phyloP scores from a whole-genome alignment of 1,140 invertebrate species.

The Neodiprion pinetum region DNA sequence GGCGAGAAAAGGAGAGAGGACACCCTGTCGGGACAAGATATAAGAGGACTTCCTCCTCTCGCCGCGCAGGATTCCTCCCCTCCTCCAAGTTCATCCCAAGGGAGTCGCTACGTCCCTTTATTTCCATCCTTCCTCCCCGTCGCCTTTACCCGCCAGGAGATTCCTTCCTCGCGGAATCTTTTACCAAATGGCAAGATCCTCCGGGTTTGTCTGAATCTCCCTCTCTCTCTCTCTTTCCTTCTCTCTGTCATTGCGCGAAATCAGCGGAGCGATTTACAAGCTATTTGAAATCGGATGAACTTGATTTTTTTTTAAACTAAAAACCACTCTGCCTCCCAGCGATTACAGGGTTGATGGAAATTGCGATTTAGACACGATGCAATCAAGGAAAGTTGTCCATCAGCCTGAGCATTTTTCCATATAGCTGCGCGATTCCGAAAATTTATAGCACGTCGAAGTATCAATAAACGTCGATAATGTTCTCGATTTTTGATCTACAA shows the following conservation, averaged over 20 bases:
- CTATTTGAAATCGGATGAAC: not conserved
- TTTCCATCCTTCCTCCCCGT: not conserved
- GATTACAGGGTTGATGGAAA: too few species aligned
- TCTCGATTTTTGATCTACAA: too few species aligned
- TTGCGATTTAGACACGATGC: too few species aligned
- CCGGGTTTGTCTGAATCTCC: not conserved
- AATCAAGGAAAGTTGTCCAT: too few species aligned
- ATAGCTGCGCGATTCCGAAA: too few species aligned
- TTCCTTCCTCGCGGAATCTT: not conserved
- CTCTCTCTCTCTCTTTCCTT: too few species aligned
- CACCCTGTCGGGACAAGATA: constrained; percentile 11
- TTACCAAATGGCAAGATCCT: constrained; percentile 2
- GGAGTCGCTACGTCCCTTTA: not conserved
- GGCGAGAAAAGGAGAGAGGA: not conserved
- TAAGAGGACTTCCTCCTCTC: not conserved
- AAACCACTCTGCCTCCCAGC: too few species aligned
- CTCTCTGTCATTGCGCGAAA: not conserved
- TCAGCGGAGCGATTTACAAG: not conserved
- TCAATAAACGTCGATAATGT: too few species aligned
- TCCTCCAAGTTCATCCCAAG: not conserved
- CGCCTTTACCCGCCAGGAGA: not conserved
- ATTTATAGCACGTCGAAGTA: too few species aligned
- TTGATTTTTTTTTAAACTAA: not conserved
- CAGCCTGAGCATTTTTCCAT: too few species aligned
- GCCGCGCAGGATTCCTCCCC: not conserved